These are phyloP conservation scores for Epistrophe eligans DNA, from an alignment of 2,888 invertebrate species.

Conservation along the genomic window DNA sequence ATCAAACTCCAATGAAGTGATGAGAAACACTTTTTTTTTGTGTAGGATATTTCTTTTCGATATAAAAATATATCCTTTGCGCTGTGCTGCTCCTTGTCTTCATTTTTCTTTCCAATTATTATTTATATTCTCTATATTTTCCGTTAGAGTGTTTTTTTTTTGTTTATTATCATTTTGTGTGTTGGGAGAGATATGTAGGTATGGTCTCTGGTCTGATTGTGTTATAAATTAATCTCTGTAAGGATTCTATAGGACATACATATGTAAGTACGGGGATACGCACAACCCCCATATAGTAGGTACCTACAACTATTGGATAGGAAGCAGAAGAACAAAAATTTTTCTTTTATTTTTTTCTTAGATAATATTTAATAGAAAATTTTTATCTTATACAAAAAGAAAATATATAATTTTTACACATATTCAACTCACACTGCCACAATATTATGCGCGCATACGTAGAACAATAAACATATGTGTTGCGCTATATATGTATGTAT, in stretches of 20 bases:
- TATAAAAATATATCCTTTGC: constrained; percentile 25
- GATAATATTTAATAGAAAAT: constrained; percentile 76
- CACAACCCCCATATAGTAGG: not conserved
- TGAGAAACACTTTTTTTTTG: constrained; percentile 64
- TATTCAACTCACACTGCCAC: constrained; percentile 1
- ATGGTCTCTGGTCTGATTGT: constrained; percentile 62
- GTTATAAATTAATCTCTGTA: constrained; percentile 73
- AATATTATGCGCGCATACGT: constrained; percentile 25
- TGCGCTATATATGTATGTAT: constrained; percentile 38
- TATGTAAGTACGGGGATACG: not conserved
- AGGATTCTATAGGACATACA: constrained; percentile 35
- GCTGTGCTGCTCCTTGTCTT: constrained; percentile 39
- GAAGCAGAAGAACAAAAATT: constrained; percentile 13
- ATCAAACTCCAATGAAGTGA: constrained; percentile 75
- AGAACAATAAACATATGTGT: constrained; percentile 43
- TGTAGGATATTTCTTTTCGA: not conserved
- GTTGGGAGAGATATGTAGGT: constrained; percentile 3
- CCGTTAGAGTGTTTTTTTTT: constrained; percentile 47
- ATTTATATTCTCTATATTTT: constrained; percentile 63
- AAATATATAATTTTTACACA: constrained; percentile 65
- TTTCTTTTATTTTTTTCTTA: constrained; percentile 54
- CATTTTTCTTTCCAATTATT: constrained; percentile 75
- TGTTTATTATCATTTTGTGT: constrained; percentile 64
- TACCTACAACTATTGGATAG: constrained; percentile 20
- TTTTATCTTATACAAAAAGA: constrained; percentile 65